A percentile compares a stretch with the other conserved stretches of the same genome.
These are phyloP conservation scores for Melinaea marsaeus DNA, from an alignment of 2,888 invertebrate species.

Conservation along the genomic window DNA sequence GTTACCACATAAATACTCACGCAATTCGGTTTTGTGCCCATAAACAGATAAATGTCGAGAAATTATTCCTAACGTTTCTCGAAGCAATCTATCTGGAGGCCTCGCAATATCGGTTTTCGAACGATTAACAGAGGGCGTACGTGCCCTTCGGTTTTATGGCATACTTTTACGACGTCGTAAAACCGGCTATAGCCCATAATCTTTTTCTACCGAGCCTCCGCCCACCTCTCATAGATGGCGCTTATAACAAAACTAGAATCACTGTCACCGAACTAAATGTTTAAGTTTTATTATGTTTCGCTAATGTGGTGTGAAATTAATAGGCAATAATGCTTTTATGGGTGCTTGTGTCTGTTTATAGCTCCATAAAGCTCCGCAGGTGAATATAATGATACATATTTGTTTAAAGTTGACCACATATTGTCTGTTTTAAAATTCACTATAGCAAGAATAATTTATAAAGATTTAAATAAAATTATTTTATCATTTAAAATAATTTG, in stretches of 20 bases:
- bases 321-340: conserved; percentile 77
- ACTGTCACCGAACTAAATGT: conserved; percentile 64
- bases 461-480: background rate
- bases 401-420: conserved; percentile 67
- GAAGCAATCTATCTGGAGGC: conserved; percentile 74
- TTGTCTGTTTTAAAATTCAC: conserved; percentile 43
- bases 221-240: conserved; percentile 62
- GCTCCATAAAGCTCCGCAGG: conserved; percentile 68
- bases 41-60: conserved; percentile 72
- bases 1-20: conserved; percentile 31
- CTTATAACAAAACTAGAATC: conserved; percentile 67
- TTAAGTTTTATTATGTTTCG: conserved; percentile 77
- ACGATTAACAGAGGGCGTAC: conserved; percentile 78
- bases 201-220: conserved; percentile 66
- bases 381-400: conserved; percentile 57
- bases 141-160: conserved; percentile 76
- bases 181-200: conserved; percentile 72
- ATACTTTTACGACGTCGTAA: conserved; percentile 76
- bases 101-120: conserved; percentile 77
- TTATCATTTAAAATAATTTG: background rate
- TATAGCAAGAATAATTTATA: background rate
- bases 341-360: conserved; percentile 71
- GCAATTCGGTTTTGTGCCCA: conserved; percentile 54
- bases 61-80: conserved; percentile 68
- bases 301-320: conserved; percentile 79